Evolutionary conservation across 2,888 invertebrate genomes (phyloP).

Genomic region (Lumbricus terrestris): DNA sequence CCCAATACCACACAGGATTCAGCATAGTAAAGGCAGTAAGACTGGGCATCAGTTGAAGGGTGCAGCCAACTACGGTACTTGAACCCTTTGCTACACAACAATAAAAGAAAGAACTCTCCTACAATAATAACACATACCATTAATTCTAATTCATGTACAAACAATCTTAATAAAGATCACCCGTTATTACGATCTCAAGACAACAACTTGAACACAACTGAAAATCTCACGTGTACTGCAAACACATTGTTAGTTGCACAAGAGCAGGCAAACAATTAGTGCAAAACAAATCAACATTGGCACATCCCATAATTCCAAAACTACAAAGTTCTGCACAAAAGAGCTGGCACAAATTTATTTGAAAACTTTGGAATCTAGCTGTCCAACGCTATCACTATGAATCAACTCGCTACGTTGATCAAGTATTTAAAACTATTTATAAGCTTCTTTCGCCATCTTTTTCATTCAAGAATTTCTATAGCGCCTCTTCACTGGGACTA

Average conservation of each 20-base stretch:
- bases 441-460: too few relatives aligned
- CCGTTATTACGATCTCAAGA: background rate
- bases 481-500: too few relatives aligned
- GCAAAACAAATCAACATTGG: background rate
- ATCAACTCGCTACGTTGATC: too few relatives aligned
- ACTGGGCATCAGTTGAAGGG: background rate
- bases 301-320: background rate
- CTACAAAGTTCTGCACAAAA: background rate
- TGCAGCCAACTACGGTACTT: too few relatives aligned
- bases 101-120: background rate
- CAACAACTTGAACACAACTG: background rate
- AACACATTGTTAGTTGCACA: background rate
- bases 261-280: background rate
- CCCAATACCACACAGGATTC: background rate
- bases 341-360: background rate
- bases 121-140: background rate
- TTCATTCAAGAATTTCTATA: too few relatives aligned
- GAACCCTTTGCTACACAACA: background rate
- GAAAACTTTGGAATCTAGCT: background rate
- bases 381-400: background rate
- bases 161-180: background rate
- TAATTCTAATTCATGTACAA: background rate
- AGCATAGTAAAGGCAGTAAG: background rate
- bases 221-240: slow-evolving; percentile 3
- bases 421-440: too few relatives aligned